Evolutionary conservation across 2,113 vertebrate genomes (phyloP), one percentile per base, ranked within the genome.

Genomic region (Hydropotes inermis): DNA sequence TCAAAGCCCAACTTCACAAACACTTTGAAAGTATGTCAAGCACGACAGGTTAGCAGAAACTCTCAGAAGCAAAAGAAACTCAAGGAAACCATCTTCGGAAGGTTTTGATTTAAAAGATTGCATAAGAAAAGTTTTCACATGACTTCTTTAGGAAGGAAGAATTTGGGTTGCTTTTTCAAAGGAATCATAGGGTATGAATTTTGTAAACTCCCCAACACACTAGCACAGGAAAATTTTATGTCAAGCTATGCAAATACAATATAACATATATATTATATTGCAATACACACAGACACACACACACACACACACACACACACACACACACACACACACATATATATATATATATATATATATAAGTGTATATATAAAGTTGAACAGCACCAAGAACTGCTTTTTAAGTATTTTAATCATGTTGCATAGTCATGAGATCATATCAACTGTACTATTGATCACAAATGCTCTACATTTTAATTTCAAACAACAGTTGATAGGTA

Each of bases 41-140:
- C 81, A 92, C 3, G 81, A 94, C 79, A 43, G n/a, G 25, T n/a
- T 52, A 84, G 91, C 7, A 87, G 60, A 91, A 94, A 55, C 61
- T 67, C 78, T 90, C 19, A 94, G n/a, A 93, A 95, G 82, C 39
- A 17, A 86, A 95, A 85, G 30, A 83, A 94, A 87, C 17, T 28
- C 43, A 47, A 28, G 21, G 74, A 91, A 94, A 94, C 92, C 83
- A 47, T 23, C 67, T 55, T 82, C 81, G 93, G 87, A 57, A 57
- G 43, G 54, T 87, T 96, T 96, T 92, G 7, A 91, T 89, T 95
- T 94, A 36, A 96, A 95, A 91, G 76, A 30, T 94, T 93, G 82
- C 30, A 5, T 39, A 60, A 70, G 64, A 57, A 94, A 89, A 30
- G 21, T 76, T 96, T 97, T 97, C 82, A 90, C 52, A 23, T 54